phyloP scores from a whole-genome alignment of 2,113 vertebrate genomes.

The Columbina picui region DNA sequence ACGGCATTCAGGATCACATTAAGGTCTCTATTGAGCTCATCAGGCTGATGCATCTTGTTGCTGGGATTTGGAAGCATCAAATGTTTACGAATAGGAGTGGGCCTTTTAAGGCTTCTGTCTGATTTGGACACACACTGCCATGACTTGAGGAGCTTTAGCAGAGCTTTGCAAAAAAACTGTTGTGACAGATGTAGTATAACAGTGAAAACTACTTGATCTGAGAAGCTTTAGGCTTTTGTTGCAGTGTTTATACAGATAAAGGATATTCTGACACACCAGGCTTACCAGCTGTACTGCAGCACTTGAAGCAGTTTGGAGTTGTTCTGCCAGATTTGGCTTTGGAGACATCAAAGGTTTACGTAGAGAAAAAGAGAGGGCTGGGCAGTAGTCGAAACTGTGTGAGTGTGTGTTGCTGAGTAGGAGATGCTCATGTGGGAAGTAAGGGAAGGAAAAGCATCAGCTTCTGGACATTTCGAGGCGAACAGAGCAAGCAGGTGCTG shows the following conservation, averaged over 20 bases:
- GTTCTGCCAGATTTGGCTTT: neutral
- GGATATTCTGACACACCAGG: neutral
- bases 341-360: neutral
- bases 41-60: neutral
- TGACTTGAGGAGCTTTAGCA: neutral
- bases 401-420: fast-evolving
- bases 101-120: neutral
- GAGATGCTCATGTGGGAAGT: neutral
- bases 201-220: neutral
- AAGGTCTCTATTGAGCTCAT: neutral
- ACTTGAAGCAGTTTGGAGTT: neutral
- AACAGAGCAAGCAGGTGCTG: neutral
- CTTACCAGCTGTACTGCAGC: neutral
- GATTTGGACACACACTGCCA: neutral
- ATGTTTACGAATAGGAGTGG: neutral
- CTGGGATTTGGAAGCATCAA: neutral
- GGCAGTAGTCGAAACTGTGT: neutral
- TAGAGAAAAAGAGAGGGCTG: neutral
- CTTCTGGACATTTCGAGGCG: neutral
- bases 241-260: neutral
- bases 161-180: neutral
- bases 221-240: neutral
- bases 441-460: neutral
- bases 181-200: neutral
- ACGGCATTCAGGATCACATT: neutral